Evolutionary conservation across 2,888 invertebrate genomes (phyloP), one percentile per base, ranked within the genome.

Genomic region (Conistra vaccinii): DNA sequence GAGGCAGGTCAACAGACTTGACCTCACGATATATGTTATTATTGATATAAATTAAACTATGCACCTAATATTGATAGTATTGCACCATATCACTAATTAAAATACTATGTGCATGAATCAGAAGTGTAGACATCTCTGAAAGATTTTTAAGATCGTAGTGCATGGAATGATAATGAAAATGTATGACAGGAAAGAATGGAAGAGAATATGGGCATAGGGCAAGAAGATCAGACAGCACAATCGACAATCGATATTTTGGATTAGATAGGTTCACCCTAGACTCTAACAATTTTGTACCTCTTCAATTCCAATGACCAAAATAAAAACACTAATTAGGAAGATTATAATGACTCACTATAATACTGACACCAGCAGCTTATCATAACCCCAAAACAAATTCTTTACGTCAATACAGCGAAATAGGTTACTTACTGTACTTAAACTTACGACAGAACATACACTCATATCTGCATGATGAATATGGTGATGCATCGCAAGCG

Each of bases 11-110:
- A 87, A 69, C 81, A 71, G 76, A 84, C 80, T 81, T 85, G 88
- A 82, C 85, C 87, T 51, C 26, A 3, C 62, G 84, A 87, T 87
- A 87, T 87, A 87, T 3, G 57, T 53, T 71, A 70, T 79, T 88
- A 88, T 77, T 86, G 78, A 81, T 87, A 83, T 87, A 83, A 87
- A 80, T 76, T 85, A 80, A 79, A 86, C 84, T 68, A 79, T 79
- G 81, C 77, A 78, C 75, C 77, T 80, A 80, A 82, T 80, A 79
- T 74, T 80, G 73, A 73, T 86, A 85, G n/a, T 68, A 79, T 73
- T 73, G 65, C 39, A 60, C 26, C 29, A 62, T 74, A 76, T 73
- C 69, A 63, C 63, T 81, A 71, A 85, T 83, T 86, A 73, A 53
- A 53, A 65, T 71, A 71, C 45, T 45, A 32, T 55, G 29, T 29